Percentiles rank a stretch among this genome's conserved stretches.
These are phyloP conservation scores for Lithophane semibrunnea DNA, from an alignment of 2,888 invertebrate species.

Conservation along the genomic window DNA sequence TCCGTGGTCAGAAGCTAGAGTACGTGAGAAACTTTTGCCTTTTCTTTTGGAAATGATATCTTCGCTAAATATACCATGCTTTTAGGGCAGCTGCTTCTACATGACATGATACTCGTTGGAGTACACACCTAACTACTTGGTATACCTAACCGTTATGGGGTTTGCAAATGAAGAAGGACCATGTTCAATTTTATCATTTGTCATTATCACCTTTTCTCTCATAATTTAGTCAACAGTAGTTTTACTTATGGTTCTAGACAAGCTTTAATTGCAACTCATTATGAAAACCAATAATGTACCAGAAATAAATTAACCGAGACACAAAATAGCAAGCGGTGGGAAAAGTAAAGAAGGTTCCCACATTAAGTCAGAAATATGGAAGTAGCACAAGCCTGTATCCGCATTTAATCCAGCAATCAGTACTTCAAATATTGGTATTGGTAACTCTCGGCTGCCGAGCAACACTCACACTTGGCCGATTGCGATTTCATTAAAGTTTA, in stretches of 20 bases:
- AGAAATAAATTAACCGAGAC: constrained; percentile 22
- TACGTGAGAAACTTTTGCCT: not conserved
- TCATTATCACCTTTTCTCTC: too few species aligned
- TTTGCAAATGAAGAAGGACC: not conserved
- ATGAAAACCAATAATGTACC: not conserved
- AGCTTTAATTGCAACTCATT: not conserved
- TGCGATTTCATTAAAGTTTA: constrained; percentile 63
- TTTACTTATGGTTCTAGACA: not conserved
- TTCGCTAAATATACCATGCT: too few species aligned
- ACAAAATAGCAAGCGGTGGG: not conserved
- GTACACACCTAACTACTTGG: too few species aligned
- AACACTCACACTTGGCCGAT: constrained; percentile 59
- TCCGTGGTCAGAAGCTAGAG: not conserved
- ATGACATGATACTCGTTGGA: too few species aligned
- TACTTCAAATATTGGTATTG: constrained; percentile 68
- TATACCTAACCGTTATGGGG: too few species aligned
- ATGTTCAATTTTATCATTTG: not conserved
- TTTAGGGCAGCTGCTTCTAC: too few species aligned
- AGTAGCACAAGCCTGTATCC: constrained; percentile 63
- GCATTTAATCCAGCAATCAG: constrained; percentile 69
- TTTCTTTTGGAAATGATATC: too few species aligned
- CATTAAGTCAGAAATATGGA: constrained; percentile 57
- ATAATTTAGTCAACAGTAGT: not conserved
- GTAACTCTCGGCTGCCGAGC: constrained; percentile 53
- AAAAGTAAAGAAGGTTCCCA: constrained; percentile 32